Evolutionary conservation across 2,888 invertebrate species (phyloP).

Genomic region (Lymantria monacha): DNA sequence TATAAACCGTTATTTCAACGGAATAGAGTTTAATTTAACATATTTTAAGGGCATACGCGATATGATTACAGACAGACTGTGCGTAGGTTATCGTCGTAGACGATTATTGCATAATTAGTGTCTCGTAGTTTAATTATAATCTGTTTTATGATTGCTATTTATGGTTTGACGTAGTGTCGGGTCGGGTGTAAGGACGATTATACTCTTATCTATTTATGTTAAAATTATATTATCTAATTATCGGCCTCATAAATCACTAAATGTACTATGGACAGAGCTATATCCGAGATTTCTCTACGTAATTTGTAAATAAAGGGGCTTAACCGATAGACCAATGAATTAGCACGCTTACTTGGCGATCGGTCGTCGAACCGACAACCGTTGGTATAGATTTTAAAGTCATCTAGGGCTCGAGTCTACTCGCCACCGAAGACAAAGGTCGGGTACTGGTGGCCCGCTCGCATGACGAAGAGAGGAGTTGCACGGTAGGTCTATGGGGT

Average conservation of each 20-base stretch:
- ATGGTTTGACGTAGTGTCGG: background rate
- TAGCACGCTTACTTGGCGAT: too few species aligned
- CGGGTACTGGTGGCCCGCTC: too few species aligned
- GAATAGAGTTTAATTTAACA: constrained; percentile 23
- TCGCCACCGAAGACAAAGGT: too few species aligned
- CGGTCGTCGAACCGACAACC: too few species aligned
- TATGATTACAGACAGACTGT: constrained; percentile 28
- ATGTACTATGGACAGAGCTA: background rate
- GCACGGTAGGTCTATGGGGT: too few species aligned
- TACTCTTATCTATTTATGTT: background rate
- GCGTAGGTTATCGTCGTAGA: constrained; percentile 29
- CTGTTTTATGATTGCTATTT: background rate
- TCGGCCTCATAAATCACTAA: background rate
- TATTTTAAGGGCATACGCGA: constrained; percentile 11
- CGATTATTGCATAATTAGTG: constrained; percentile 29
- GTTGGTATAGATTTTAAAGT: too few species aligned
- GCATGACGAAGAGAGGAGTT: too few species aligned
- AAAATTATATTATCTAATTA: background rate
- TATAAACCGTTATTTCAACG: constrained; percentile 9
- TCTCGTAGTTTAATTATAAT: constrained; percentile 11
- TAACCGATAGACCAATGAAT: too few species aligned
- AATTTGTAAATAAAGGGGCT: background rate
- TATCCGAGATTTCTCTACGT: background rate
- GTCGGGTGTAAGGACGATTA: background rate
- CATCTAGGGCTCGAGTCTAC: too few species aligned